Evolutionary conservation across 2,888 invertebrate genomes (phyloP).

Genomic region (Agonopterix subpropinquella): DNA sequence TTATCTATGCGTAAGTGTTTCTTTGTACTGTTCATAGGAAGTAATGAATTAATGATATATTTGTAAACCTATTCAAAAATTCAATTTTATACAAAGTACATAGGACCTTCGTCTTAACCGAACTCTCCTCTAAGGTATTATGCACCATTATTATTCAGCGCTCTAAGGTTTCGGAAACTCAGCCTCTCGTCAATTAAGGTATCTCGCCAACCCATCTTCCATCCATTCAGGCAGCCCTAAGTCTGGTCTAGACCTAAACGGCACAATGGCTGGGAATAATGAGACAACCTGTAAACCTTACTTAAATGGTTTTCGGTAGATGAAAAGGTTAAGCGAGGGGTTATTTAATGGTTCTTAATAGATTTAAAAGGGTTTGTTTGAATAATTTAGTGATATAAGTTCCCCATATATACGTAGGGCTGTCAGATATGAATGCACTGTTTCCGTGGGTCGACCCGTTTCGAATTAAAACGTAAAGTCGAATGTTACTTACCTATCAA

Average conservation of each 20-base stretch:
- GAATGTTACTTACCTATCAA: too few relatives aligned
- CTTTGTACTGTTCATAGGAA: too few relatives aligned
- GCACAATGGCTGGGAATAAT: slow-evolving; percentile 65
- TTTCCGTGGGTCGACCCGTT: too few relatives aligned
- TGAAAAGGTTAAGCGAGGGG: slow-evolving; percentile 33
- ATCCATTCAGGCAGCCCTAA: slow-evolving; percentile 37
- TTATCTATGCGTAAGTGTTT: too few relatives aligned
- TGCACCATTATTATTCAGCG: slow-evolving; percentile 70
- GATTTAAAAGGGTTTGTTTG: slow-evolving; percentile 17
- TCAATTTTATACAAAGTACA: too few relatives aligned
- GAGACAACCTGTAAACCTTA: slow-evolving; percentile 41
- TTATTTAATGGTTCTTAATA: slow-evolving; percentile 35
- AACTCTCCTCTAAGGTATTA: slow-evolving; percentile 63
- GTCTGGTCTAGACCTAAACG: slow-evolving; percentile 36
- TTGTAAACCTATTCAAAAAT: too few relatives aligned
- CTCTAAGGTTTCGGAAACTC: slow-evolving; percentile 69
- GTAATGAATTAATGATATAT: too few relatives aligned
- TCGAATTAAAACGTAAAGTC: too few relatives aligned
- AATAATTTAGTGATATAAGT: slow-evolving; percentile 8
- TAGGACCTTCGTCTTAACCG: slow-evolving; percentile 51
- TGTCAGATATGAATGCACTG: too few relatives aligned
- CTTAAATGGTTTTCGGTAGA: slow-evolving; percentile 52
- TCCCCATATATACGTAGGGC: background rate
- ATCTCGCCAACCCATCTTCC: slow-evolving; percentile 63
- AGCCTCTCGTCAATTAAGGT: slow-evolving; percentile 72